Evolutionary conservation across 2,113 vertebrate species (phyloP).

Genomic region (Alethe castanea): DNA sequence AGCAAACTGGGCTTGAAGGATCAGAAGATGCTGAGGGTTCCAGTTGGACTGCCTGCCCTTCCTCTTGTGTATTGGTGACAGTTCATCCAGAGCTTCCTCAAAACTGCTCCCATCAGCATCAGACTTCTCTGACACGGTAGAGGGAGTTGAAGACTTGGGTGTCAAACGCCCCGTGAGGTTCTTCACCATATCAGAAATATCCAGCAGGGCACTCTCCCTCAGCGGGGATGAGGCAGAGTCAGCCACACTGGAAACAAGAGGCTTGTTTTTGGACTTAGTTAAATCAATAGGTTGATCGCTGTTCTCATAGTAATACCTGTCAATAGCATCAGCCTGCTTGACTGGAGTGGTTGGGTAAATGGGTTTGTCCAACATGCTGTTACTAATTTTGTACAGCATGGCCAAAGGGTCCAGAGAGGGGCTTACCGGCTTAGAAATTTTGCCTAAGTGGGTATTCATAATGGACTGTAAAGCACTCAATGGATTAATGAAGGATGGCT

Average conservation of each 20-base stretch:
- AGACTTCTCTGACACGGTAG: constrained; percentile 92
- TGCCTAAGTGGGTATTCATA: constrained; percentile 98
- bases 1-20: constrained; percentile 97
- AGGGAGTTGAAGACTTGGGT: constrained; percentile 95
- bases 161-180: constrained; percentile 95
- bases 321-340: constrained; percentile 82
- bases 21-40: constrained; percentile 98
- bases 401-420: constrained; percentile 91
- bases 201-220: constrained; percentile 95
- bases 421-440: constrained; percentile 89
- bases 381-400: constrained; percentile 96
- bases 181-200: constrained; percentile 99
- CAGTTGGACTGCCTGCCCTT: constrained; percentile 99
- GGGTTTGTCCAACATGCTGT: constrained; percentile 96
- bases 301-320: constrained; percentile 85
- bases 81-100: constrained; percentile 92
- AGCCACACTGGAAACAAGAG: constrained; percentile 77
- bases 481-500: constrained; percentile 92
- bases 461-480: constrained; percentile 96
- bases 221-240: constrained; percentile 85
- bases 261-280: constrained; percentile 92
- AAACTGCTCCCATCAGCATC: constrained; percentile 91
- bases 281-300: constrained; percentile 97
- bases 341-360: constrained; percentile 81
- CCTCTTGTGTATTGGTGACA: constrained; percentile 93